phyloP scores from a whole-genome alignment of 2,113 vertebrate genomes.

The Empidonax traillii region DNA sequence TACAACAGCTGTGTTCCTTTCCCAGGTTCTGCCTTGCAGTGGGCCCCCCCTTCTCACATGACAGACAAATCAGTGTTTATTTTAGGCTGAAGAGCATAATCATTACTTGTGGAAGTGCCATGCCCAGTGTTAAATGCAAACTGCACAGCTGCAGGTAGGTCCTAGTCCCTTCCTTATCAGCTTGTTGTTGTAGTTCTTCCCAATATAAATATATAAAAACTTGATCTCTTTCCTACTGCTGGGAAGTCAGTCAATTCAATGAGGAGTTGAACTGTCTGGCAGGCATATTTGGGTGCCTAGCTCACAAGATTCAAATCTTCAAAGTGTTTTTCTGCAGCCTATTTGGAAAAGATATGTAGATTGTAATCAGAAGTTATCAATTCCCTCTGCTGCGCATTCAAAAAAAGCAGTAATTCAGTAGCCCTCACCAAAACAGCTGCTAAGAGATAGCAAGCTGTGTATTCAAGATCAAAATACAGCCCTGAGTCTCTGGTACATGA shows the following conservation, averaged over 20 bases:
- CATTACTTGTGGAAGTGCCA: neutral
- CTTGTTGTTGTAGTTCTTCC: neutral
- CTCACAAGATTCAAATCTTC: neutral
- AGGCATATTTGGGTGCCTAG: neutral
- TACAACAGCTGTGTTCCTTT: neutral
- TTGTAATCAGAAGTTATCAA: neutral
- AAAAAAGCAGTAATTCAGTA: neutral
- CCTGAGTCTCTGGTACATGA: neutral
- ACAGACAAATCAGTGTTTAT: neutral
- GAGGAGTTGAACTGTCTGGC: neutral
- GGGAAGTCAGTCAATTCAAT: neutral
- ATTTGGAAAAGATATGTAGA: neutral
- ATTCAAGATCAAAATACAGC: neutral
- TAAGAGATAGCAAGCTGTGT: neutral
- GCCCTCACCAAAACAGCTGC: neutral
- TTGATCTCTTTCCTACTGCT: neutral
- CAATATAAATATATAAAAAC: neutral
- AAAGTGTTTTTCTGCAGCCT: neutral
- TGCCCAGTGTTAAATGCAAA: neutral
- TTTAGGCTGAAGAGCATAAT: neutral
- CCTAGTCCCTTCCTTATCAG: neutral
- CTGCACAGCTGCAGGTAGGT: neutral
- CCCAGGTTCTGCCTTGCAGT: neutral
- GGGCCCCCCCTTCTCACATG: neutral
- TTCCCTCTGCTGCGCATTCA: neutral